These are phyloP conservation scores for Carcinoscorpius rotundicauda DNA, from an alignment of 1,140 invertebrate species.

Conservation along the genomic window DNA sequence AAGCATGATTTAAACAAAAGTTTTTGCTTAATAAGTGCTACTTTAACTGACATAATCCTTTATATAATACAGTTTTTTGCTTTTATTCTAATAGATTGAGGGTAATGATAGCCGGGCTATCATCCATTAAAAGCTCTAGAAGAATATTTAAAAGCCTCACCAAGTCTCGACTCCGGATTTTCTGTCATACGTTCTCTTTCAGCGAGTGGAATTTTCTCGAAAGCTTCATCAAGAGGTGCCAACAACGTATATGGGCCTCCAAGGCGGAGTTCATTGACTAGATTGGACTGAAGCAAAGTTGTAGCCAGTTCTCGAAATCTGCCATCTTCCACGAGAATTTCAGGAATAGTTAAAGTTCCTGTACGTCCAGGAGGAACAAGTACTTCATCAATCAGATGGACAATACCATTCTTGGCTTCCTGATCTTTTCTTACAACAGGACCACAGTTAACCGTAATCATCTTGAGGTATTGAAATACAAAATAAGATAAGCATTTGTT, in stretches of 20 bases:
- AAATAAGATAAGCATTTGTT: neutral
- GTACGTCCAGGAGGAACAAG: constrained; percentile 28
- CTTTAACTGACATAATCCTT: no score
- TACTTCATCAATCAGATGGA: constrained; percentile 41
- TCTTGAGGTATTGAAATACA: constrained; percentile 7
- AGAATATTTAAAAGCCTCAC: no score
- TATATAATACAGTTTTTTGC: no score
- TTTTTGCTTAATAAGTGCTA: no score
- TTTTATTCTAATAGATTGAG: no score
- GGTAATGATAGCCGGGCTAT: no score
- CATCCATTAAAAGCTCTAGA: no score
- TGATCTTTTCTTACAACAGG: constrained; percentile 33
- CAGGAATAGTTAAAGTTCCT: constrained; percentile 5
- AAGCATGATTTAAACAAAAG: no score
- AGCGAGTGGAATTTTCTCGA: constrained; percentile 32
- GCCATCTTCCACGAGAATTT: constrained; percentile 15
- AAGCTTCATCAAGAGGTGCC: constrained; percentile 40
- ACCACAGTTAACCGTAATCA: constrained; percentile 36
- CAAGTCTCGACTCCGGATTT: neutral
- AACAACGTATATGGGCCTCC: constrained; percentile 40
- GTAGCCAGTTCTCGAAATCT: constrained; percentile 13
- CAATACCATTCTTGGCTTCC: constrained; percentile 39
- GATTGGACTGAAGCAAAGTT: constrained; percentile 14
- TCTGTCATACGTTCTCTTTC: neutral
- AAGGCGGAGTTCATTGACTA: constrained; percentile 13